These are phyloP conservation scores for Hyperopisus bebe DNA, from an alignment of 2,113 vertebrate genomes.

Conservation along the genomic window DNA sequence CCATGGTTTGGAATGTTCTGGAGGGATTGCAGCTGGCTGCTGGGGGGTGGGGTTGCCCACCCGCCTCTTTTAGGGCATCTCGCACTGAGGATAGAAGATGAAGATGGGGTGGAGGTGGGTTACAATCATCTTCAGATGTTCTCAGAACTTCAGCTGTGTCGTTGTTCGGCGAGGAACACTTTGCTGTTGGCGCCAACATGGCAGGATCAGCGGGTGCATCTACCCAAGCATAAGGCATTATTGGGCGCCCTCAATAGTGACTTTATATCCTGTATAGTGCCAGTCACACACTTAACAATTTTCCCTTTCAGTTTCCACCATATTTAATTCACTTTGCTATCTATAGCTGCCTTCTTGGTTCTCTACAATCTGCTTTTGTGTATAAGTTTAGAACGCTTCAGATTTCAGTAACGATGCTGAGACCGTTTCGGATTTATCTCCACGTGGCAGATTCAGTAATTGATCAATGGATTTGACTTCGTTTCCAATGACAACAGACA, in stretches of 20 bases:
- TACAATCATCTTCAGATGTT: neutral
- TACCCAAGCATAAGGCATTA: neutral
- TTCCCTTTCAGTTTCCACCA: neutral
- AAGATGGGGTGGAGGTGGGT: neutral
- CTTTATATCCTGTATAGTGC: neutral
- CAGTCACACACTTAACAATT: conserved; percentile 1
- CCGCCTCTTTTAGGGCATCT: neutral
- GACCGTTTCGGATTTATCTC: neutral
- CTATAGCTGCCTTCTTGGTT: neutral
- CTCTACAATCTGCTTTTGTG: neutral
- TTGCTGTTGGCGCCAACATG: neutral
- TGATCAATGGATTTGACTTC: neutral
- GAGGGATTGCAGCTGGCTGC: neutral
- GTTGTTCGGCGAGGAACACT: neutral
- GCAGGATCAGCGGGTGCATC: neutral
- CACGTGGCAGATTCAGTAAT: neutral
- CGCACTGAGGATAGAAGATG: neutral
- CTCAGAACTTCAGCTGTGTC: neutral
- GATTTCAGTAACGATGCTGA: neutral
- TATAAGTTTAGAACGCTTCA: neutral
- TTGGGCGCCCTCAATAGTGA: neutral
- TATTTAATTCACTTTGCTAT: neutral
- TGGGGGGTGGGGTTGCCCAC: neutral
- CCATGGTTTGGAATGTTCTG: neutral
- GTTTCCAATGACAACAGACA: neutral